Base-by-base conservation (phyloP, 2,888 invertebrate genomes). In the Meteorus cinctellus region DNA sequence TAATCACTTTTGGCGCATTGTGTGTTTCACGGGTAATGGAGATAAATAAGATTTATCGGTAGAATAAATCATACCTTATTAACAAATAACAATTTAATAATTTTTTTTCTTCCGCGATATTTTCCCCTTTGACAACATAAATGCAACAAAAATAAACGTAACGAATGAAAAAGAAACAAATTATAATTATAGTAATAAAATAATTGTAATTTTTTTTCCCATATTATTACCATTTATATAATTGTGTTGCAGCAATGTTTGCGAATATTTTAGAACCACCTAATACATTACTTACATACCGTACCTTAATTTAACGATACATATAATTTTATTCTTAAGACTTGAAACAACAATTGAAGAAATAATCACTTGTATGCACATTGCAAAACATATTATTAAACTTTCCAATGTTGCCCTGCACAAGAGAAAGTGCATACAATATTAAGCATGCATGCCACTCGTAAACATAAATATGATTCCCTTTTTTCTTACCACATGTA, bases 1-100 rank as follows among this genome's bases (percentile, higher is more conserved):
- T 72, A 72, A 72, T 72, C 72, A 72, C 55, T 55, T 72, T 72
- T 63, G 72, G 63, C 62, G 72, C 72, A 72, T 72, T 72, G 72
- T 69, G 69, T 72, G 62, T 72, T 36, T 55, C 55, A 69, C 69
- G 69, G 69, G 69, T 51, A 69, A 72, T 63, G 60, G 59, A 59
- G 72, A 72, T 72, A 63, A 62, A 72, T 41, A 71, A 55, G 55
- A 71, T 62, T 72, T 62, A 72, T 72, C 72, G 48, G 63, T 55
- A 29, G 48, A 63, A 72, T 62, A 59, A 62, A 34, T 31, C 45
- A 63, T 41, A 48, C 24, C 62, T 62, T 63, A 71, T 71, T 60
- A 41, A 59, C 60, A 59, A 71, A 62, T 72, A 63, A 41, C 41
- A 27, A 48, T 19, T 51, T 51, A 48, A 41, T 51, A 48, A 51